These are phyloP conservation scores for Proteles cristata DNA, from an alignment of 2,113 vertebrate species.

Conservation along the genomic window DNA sequence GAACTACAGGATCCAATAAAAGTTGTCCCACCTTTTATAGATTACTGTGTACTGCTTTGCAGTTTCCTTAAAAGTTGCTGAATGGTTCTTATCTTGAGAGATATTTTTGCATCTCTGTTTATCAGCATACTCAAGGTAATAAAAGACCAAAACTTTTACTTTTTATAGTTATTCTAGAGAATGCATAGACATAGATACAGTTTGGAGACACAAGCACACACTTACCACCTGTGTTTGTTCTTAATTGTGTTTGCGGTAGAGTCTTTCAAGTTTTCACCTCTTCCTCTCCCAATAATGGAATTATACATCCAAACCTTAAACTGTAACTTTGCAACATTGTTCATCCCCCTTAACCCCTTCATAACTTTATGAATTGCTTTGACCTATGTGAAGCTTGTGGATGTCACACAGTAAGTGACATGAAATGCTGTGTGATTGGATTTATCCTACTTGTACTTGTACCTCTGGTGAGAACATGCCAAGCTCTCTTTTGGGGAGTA, in stretches of 20 bases:
- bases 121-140: background rate
- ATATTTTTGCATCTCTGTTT: background rate
- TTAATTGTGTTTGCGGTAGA: background rate
- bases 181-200: background rate
- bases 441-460: background rate
- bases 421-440: background rate
- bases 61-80: background rate
- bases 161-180: background rate
- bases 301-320: background rate
- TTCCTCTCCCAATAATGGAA: too few species aligned
- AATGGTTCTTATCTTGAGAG: background rate
- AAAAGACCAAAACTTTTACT: background rate
- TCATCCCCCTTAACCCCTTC: background rate
- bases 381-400: background rate
- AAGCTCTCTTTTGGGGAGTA: background rate
- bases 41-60: too few species aligned
- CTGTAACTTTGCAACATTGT: background rate
- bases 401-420: background rate
- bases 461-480: background rate
- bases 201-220: rapidly evolving
- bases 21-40: background rate
- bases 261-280: background rate
- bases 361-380: background rate
- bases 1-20: background rate
- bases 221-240: background rate